phyloP scores from a whole-genome alignment of 2,113 vertebrate genomes.

The Hemichromis elongatus region DNA sequence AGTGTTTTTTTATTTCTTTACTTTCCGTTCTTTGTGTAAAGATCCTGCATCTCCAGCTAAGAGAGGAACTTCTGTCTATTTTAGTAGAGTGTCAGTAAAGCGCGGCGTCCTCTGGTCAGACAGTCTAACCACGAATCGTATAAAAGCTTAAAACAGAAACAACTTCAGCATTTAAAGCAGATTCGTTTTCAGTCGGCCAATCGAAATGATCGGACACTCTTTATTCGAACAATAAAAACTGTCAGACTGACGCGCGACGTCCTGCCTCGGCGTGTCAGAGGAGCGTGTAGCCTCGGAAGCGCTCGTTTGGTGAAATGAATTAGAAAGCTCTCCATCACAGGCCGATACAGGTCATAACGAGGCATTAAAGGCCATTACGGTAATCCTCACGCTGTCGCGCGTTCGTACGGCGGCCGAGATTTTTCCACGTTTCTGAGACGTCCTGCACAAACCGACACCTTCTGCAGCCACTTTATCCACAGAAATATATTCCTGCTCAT shows the following conservation, averaged over 20 bases:
- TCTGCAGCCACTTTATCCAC: conserved; percentile 36
- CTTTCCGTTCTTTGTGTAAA: neutral
- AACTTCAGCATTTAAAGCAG: neutral
- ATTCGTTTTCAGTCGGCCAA: neutral
- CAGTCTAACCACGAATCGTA: neutral
- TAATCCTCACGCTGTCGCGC: conserved; percentile 3
- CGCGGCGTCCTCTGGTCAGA: neutral
- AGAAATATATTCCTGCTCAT: conserved; percentile 60
- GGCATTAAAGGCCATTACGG: conserved; percentile 45
- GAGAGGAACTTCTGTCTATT: neutral
- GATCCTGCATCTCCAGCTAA: neutral
- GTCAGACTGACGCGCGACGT: too few relatives aligned
- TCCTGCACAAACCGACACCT: conserved; percentile 49
- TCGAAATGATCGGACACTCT: accelerated
- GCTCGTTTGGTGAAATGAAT: conserved; percentile 37
- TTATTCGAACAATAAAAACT: neutral
- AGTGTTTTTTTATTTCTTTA: neutral
- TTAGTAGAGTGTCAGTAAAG: neutral
- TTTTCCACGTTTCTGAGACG: neutral
- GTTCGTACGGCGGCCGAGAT: neutral
- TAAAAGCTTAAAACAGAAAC: neutral
- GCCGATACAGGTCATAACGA: conserved; percentile 40
- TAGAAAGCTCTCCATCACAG: conserved; percentile 14
- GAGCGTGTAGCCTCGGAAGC: too few relatives aligned
- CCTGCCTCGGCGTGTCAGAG: neutral